Evolutionary conservation across 2,888 invertebrate species (phyloP), one percentile per base, ranked within the genome.

Genomic region (Lycophotia porphyrea): DNA sequence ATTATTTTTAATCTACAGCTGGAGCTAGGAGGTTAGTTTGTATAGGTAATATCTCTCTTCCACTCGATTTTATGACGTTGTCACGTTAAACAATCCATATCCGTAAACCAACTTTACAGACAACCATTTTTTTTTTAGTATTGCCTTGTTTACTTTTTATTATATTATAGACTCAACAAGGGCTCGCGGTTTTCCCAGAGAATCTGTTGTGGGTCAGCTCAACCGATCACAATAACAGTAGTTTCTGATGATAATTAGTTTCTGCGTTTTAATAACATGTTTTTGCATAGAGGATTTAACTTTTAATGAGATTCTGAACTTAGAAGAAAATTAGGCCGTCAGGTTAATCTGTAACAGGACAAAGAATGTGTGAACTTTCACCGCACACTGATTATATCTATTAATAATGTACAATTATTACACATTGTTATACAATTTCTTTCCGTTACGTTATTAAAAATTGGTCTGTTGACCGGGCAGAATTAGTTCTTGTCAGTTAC

Each of bases 361-460:
- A 18, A 21, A 47, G 5, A 7, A 18, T 5, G 44, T 27, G 27
- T 36, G 36, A 58, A 81, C 64, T 49, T 44, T 65, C 34, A 72
- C 39, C 11, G 15, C 9, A 80, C 39, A 11, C 2, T 63, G 24
- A 47, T 63, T 42, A 69, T 58, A 21, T 31, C 21, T 58, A 58
- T 58, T 21, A 5, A 31, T 9, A 11, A 52, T 52, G 44, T n/a
- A 61, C 2, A 27, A 36, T 34, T 36, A 47, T 42, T 49, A 69
- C n/a, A 36, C 31, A 73, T 27, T 24, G 15, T 42, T 44, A 65
- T 31, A 69, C 24, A 49, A 58, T 24, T 34, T 31, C 39, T n/a
- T 15, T 5, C 42, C 65, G 79, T 79, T 64, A 77, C 58, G 61
- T 71, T n/a, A n/a, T n/a, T n/a, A n/a, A n/a, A n/a, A n/a, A n/a